Evolutionary conservation across 2,888 invertebrate species (phyloP).

Genomic region (Monoplex corrugatus): DNA sequence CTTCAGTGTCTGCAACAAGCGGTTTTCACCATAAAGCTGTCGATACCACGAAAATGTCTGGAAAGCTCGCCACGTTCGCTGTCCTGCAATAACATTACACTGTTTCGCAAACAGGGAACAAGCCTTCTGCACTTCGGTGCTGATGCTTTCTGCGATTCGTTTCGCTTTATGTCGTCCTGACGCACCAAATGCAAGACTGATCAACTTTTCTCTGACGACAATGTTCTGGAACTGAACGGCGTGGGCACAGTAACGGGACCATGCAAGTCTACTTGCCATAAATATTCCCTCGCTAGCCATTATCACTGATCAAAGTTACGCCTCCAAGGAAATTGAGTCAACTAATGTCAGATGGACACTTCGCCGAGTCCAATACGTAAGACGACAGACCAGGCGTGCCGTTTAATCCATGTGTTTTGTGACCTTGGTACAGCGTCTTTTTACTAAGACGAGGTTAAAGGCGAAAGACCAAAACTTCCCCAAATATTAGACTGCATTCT

Average conservation of each 20-base stretch:
- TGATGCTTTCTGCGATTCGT: slow-evolving; percentile 29
- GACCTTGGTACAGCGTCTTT: slow-evolving; percentile 25
- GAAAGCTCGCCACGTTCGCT: slow-evolving; percentile 54
- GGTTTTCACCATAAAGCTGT: slow-evolving; percentile 55
- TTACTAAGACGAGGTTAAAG: no score
- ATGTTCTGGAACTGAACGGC: neutral
- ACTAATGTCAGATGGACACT: neutral
- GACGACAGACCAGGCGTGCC: neutral
- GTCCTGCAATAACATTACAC: slow-evolving; percentile 53
- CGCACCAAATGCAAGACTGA: slow-evolving; percentile 5
- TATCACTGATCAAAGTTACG: neutral
- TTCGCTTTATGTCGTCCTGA: neutral
- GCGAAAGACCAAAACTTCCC: no score
- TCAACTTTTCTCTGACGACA: neutral
- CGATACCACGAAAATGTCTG: slow-evolving; percentile 54
- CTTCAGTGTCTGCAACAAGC: slow-evolving; percentile 51
- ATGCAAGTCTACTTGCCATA: neutral
- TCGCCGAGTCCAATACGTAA: neutral
- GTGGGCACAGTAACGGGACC: neutral
- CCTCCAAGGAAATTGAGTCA: neutral
- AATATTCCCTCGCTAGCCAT: slow-evolving; percentile 37
- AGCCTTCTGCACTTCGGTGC: slow-evolving; percentile 6
- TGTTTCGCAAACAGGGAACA: slow-evolving; percentile 50
- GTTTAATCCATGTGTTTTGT: neutral
- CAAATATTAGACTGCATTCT: no score